Evolutionary conservation across 2,797 vertebrate species (phyloP).

Genomic region (Tangara arthus): DNA sequence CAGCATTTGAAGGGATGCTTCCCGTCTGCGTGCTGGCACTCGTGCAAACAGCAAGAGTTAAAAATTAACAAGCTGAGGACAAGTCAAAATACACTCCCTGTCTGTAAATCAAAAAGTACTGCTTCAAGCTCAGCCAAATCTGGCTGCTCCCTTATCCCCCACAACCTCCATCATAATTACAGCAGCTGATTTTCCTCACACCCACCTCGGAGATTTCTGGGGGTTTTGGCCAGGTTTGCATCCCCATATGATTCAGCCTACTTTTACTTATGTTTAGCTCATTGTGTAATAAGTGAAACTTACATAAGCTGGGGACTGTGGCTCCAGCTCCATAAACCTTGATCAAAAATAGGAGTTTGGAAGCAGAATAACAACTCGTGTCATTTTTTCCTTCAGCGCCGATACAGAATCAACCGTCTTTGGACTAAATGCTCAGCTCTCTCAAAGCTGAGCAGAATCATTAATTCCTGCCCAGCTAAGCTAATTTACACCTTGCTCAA

Average conservation of each 20-base stretch:
- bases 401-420: background rate
- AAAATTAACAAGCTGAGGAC: slow-evolving; percentile 31
- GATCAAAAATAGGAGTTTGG: slow-evolving; percentile 52
- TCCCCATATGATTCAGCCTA: slow-evolving; percentile 66
- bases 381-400: background rate
- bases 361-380: background rate
- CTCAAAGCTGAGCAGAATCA: background rate
- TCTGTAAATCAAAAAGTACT: slow-evolving; percentile 8
- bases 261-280: slow-evolving; percentile 64
- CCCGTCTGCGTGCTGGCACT: background rate
- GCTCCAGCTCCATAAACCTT: slow-evolving; percentile 46
- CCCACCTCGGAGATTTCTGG: slow-evolving; percentile 59
- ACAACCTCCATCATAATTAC: slow-evolving; percentile 39
- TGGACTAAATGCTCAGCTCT: background rate
- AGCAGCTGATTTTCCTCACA: slow-evolving; percentile 68
- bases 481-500: slow-evolving; percentile 8
- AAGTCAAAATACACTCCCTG: slow-evolving; percentile 27
- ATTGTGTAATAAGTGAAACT: slow-evolving; percentile 61
- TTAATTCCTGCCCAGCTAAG: background rate
- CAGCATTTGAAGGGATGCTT: slow-evolving; percentile 6
- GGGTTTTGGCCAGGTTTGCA: slow-evolving; percentile 61
- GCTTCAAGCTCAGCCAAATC: slow-evolving; percentile 11
- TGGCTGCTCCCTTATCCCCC: slow-evolving; percentile 34
- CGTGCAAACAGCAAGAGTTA: slow-evolving; percentile 43
- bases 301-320: slow-evolving; percentile 50